phyloP scores from a whole-genome alignment of 2,888 invertebrate genomes.

The Cinara cedri region DNA sequence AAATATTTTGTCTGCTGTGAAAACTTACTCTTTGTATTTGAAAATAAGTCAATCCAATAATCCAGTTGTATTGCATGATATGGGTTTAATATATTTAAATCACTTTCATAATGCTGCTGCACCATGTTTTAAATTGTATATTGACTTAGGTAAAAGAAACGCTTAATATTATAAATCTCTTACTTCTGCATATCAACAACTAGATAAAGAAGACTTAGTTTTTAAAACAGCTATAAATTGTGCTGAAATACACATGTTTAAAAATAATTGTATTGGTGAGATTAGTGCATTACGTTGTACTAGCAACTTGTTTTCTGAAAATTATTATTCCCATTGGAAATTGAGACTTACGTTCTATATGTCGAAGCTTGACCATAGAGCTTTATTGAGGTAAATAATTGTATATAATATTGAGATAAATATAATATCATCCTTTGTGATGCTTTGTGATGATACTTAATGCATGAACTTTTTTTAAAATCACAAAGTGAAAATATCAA shows the following conservation, averaged over 20 bases:
- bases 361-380: constrained; percentile 74
- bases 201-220: constrained; percentile 60
- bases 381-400: constrained; percentile 1
- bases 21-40: neutral
- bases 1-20: neutral
- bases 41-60: neutral
- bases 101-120: too few species aligned
- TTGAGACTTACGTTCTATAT: constrained; percentile 98
- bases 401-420: neutral
- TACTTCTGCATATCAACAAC: constrained; percentile 33
- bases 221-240: constrained; percentile 77
- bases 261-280: constrained; percentile 65
- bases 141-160: neutral
- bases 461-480: neutral
- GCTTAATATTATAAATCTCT: neutral
- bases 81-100: too few species aligned
- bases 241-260: neutral
- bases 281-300: constrained; percentile 96
- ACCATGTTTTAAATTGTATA: neutral
- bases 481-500: neutral
- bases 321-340: constrained; percentile 96
- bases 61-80: neutral
- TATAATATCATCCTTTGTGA: too few species aligned
- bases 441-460: neutral
- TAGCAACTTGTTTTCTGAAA: constrained; percentile 90